Evolutionary conservation across 2,797 vertebrate species (phyloP).

Genomic region (Paedocypris micromegethes): DNA sequence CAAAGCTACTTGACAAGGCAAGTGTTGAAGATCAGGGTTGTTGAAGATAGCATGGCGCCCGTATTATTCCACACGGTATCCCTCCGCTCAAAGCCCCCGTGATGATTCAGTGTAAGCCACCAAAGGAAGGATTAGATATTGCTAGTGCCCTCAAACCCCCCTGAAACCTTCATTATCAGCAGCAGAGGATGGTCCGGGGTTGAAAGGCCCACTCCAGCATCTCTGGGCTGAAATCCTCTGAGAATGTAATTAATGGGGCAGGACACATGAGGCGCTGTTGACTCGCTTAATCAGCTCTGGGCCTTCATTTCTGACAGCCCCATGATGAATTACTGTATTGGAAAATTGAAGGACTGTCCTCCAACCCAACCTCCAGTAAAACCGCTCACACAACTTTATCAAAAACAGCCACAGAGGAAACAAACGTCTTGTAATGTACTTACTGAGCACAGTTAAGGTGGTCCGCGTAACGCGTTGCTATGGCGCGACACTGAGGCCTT

Average conservation of each 20-base stretch:
- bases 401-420: conserved; percentile 29
- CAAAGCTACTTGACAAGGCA: conserved; percentile 21
- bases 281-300: conserved; percentile 21
- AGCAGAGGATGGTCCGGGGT: conserved; percentile 6
- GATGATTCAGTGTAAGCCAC: conserved; percentile 6
- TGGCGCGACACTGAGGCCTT: conserved; percentile 12
- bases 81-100: not conserved
- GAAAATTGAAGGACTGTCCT: conserved; percentile 31
- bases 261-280: conserved; percentile 35
- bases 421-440: conserved; percentile 9
- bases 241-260: conserved; percentile 42
- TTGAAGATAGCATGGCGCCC: conserved; percentile 6
- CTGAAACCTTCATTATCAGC: conserved; percentile 24
- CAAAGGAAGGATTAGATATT: conserved; percentile 19
- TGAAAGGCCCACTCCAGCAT: conserved; percentile 22
- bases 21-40: conserved; percentile 7
- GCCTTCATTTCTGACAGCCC: conserved; percentile 36
- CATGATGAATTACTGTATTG: conserved; percentile 32
- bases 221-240: conserved; percentile 33
- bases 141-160: not conserved
- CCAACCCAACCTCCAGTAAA: conserved; percentile 26
- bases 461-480: conserved; percentile 23
- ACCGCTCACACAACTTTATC: conserved; percentile 32
- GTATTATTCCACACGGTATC: conserved; percentile 18
- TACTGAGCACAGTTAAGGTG: conserved; percentile 19